Conservation (phyloP, 92 coral and sea anemone species). For the Chrysogorgia sp. region DNA sequence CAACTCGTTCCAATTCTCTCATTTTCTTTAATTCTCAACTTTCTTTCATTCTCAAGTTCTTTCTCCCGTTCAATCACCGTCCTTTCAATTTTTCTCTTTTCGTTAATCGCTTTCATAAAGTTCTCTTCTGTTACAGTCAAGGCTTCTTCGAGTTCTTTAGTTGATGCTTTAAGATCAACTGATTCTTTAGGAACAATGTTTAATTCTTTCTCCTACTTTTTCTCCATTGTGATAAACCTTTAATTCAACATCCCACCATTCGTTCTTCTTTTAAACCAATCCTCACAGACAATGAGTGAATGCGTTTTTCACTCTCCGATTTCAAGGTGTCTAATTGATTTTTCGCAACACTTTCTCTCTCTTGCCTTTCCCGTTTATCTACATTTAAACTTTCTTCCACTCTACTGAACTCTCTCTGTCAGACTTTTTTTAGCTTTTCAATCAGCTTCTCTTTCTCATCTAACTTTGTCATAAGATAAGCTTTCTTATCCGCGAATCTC, state of each 20-base stretch:
- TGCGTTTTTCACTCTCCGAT: conserved; percentile 13
- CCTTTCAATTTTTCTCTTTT: not conserved
- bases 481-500: not conserved
- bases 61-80: not conserved
- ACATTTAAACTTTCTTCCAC: not conserved
- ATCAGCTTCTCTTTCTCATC: conserved; percentile 13
- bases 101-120: not conserved
- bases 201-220: conserved; percentile 3
- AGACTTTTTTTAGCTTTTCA: not conserved
- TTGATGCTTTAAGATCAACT: conserved; percentile 12
- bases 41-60: conserved; percentile 34
- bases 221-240: conserved; percentile 4
- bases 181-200: not conserved
- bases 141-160: not conserved
- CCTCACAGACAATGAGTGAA: not conserved
- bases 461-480: not conserved
- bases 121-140: conserved; percentile 12
- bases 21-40: conserved; percentile 1
- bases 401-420: not conserved
- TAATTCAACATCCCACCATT: conserved; percentile 11
- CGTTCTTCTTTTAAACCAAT: conserved; percentile 12
- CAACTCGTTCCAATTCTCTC: conserved; percentile 30
- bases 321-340: not conserved
- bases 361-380: conserved; percentile 1
- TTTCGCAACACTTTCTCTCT: not conserved